Conservation (phyloP, 2,113 vertebrate species). For the Chinchilla lanigera region DNA sequence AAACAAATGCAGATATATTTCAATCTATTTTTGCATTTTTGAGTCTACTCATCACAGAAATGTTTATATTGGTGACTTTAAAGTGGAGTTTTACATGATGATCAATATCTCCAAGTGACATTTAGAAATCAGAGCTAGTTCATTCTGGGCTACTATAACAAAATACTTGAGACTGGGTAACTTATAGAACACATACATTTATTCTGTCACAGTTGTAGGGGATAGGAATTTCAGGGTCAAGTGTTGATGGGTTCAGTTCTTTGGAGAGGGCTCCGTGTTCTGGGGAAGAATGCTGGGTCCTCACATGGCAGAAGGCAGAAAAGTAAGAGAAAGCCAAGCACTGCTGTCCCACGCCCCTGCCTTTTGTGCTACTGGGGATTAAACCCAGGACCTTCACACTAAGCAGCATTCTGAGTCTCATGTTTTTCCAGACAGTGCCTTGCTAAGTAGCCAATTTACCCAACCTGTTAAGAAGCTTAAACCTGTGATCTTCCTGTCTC, state of each 20-base stretch:
- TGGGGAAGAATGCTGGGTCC: background rate
- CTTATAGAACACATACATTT: background rate
- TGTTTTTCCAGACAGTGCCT: background rate
- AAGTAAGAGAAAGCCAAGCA: background rate
- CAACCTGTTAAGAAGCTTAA: background rate
- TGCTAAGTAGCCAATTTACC: background rate
- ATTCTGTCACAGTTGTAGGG: background rate
- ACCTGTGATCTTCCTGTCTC: background rate
- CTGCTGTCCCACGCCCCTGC: fast-evolving
- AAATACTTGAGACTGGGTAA: background rate
- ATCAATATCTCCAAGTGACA: background rate
- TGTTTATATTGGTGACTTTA: background rate
- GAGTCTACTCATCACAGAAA: background rate
- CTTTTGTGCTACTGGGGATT: background rate
- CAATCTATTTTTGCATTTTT: background rate
- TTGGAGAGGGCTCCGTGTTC: background rate
- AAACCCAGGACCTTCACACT: background rate
- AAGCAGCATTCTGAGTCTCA: background rate
- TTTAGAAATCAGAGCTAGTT: background rate
- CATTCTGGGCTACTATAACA: background rate
- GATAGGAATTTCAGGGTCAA: background rate
- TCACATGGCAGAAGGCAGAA: background rate
- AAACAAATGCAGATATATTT: background rate
- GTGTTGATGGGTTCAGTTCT: background rate
- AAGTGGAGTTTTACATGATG: background rate